These are phyloP conservation scores for Poecile atricapillus DNA, from an alignment of 2,113 vertebrate genomes.

Conservation along the genomic window DNA sequence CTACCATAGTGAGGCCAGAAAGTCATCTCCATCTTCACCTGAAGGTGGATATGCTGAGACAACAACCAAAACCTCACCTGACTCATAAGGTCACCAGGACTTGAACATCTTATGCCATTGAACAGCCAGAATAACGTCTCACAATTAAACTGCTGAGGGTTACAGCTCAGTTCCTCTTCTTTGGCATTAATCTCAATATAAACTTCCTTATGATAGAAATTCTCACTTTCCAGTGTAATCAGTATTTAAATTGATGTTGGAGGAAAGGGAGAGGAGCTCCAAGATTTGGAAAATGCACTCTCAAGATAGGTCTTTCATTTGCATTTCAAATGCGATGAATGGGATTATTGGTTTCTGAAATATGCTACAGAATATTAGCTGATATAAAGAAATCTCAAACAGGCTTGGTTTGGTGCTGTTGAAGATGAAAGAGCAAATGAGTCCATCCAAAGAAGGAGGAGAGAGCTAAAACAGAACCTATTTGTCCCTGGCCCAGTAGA, in stretches of 20 bases:
- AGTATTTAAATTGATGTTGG: background rate
- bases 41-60: background rate
- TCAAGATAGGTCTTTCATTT: background rate
- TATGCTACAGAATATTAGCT: background rate
- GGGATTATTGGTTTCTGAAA: background rate
- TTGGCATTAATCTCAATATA: background rate
- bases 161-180: background rate
- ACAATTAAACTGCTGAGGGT: background rate
- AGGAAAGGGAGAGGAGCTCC: background rate
- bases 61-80: background rate
- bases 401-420: background rate
- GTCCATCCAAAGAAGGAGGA: background rate
- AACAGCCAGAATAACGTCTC: background rate
- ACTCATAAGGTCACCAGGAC: background rate
- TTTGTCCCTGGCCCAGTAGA: constrained; percentile 2
- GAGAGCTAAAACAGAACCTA: background rate
- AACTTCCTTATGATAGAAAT: background rate
- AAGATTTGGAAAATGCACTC: background rate
- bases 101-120: accelerated
- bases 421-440: background rate
- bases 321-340: background rate
- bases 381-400: background rate
- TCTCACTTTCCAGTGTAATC: background rate
- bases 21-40: background rate
- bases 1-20: background rate